phyloP scores from a whole-genome alignment of 2,888 invertebrate genomes.

The Drosophila infuscata region DNA sequence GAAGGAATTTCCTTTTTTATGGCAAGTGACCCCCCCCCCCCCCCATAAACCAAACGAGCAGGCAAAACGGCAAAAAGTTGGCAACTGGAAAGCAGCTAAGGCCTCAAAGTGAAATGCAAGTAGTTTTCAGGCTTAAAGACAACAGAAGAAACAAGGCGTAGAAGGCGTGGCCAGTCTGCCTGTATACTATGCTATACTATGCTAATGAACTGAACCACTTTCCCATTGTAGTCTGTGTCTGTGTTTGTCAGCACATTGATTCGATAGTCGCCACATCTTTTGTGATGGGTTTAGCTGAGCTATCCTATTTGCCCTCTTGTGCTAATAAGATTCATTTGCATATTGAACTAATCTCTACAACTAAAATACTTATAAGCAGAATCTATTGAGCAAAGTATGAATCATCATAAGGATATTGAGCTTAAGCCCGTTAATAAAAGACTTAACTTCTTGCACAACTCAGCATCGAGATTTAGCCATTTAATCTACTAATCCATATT shows the following conservation, averaged over 20 bases:
- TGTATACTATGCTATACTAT: no score
- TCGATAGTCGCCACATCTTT: conserved; percentile 25
- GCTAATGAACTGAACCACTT: conserved; percentile 54
- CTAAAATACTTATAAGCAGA: neutral
- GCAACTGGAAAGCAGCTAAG: conserved; percentile 6
- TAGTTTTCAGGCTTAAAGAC: conserved; percentile 51
- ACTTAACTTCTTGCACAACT: neutral
- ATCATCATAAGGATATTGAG: neutral
- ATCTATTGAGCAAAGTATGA: conserved; percentile 7
- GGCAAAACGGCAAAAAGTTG: conserved; percentile 24
- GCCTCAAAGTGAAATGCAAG: conserved; percentile 54
- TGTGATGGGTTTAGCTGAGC: conserved; percentile 1
- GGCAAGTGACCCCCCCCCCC: conserved; percentile 53
- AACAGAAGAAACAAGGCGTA: neutral
- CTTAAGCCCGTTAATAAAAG: neutral
- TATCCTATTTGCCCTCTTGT: neutral
- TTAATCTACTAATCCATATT: conserved; percentile 23
- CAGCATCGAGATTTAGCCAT: conserved; percentile 13
- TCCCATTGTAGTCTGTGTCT: neutral
- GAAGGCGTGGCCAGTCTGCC: conserved; percentile 9
- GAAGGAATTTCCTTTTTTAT: conserved; percentile 8
- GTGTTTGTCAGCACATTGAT: conserved; percentile 12
- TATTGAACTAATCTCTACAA: conserved; percentile 11
- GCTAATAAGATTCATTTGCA: conserved; percentile 30
- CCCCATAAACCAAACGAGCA: conserved; percentile 40